These are phyloP conservation scores for Adrianichthys oophorus DNA, from an alignment of 2,797 vertebrate genomes.

Conservation along the genomic window DNA sequence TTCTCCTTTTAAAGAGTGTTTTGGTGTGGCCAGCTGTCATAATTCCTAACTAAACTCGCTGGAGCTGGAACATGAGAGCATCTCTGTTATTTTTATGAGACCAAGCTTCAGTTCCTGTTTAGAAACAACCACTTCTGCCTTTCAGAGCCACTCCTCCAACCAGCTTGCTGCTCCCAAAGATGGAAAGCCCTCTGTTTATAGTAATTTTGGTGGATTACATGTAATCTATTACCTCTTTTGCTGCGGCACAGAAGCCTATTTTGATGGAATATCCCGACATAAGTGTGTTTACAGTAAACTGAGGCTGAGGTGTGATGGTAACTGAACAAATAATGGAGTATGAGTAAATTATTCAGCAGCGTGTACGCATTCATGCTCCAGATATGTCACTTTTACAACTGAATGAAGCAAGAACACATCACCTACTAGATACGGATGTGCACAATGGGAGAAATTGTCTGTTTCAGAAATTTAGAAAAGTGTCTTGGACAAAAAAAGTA, in stretches of 20 bases:
- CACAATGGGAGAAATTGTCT: background rate
- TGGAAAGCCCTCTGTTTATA: slow-evolving; percentile 40
- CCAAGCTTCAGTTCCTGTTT: slow-evolving; percentile 43
- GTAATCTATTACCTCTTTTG: slow-evolving; percentile 24
- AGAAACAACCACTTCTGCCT: slow-evolving; percentile 32
- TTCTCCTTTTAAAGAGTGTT: background rate
- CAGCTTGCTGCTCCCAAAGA: slow-evolving; percentile 28
- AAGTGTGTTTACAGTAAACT: slow-evolving; percentile 28
- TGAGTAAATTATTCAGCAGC: slow-evolving; percentile 38
- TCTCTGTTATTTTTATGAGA: slow-evolving; percentile 49
- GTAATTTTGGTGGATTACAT: slow-evolving; percentile 37
- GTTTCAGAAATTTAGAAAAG: background rate
- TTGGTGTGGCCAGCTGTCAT: slow-evolving; percentile 43
- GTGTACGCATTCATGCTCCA: slow-evolving; percentile 16
- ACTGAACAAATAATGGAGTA: slow-evolving; percentile 20
- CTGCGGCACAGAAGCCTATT: background rate
- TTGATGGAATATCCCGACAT: slow-evolving; percentile 1
- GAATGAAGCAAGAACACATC: background rate
- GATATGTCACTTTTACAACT: slow-evolving; percentile 25
- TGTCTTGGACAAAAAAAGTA: slow-evolving; percentile 8
- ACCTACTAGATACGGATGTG: background rate
- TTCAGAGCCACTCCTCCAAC: slow-evolving; percentile 19
- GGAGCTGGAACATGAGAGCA: slow-evolving; percentile 37
- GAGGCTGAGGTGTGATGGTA: slow-evolving; percentile 27
- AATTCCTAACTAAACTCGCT: slow-evolving; percentile 29